Conservation (phyloP, 1,140 invertebrate genomes). For the Lasaia peninsularis region DNA sequence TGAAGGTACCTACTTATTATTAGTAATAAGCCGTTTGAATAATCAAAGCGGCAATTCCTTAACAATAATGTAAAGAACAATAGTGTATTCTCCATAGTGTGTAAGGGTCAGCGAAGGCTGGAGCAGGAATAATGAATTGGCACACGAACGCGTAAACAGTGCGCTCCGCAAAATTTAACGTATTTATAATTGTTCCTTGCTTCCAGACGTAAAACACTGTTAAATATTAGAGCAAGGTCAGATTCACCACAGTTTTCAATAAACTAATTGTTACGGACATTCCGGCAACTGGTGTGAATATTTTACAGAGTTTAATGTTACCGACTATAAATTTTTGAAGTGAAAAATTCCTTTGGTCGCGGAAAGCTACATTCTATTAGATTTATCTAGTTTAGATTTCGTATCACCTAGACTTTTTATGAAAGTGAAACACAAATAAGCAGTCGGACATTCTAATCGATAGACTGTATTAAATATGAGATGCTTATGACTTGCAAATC, state of each 20-base stretch:
- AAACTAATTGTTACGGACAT: conserved; percentile 29
- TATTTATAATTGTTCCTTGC: conserved; percentile 48
- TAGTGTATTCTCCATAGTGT: neutral
- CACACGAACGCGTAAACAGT: conserved; percentile 52
- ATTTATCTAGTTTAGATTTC: too few relatives aligned
- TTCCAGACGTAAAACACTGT: conserved; percentile 51
- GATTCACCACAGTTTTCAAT: conserved; percentile 35
- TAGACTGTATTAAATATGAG: too few relatives aligned
- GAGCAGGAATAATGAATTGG: conserved; percentile 42
- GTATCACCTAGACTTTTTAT: too few relatives aligned
- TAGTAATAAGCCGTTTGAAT: neutral
- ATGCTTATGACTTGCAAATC: too few relatives aligned
- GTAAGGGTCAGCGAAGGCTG: conserved; percentile 32
- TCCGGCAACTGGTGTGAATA: conserved; percentile 5
- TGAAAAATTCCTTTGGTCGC: neutral
- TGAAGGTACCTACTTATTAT: too few relatives aligned
- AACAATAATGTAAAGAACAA: too few relatives aligned
- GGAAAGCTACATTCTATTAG: neutral
- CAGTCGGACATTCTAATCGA: too few relatives aligned
- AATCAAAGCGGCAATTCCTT: neutral
- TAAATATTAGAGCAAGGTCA: conserved; percentile 47
- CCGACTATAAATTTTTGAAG: neutral
- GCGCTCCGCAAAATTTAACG: conserved; percentile 39
- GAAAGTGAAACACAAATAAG: too few relatives aligned
- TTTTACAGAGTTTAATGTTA: conserved; percentile 1